phyloP scores from a whole-genome alignment of 2,113 vertebrate species.

The Cettia cetti region DNA sequence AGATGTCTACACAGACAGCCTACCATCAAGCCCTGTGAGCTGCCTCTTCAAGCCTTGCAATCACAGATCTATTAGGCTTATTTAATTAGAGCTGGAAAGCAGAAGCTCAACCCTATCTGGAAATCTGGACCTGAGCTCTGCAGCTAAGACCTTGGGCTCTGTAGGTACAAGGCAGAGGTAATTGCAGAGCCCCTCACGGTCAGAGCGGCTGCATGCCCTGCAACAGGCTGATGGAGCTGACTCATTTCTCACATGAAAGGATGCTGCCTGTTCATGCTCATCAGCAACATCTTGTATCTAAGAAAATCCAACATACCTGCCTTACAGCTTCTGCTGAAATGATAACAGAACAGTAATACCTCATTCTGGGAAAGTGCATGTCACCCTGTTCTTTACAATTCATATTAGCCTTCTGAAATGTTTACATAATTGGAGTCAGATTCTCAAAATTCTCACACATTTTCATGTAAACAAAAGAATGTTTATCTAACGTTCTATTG shows the following conservation, averaged over 20 bases:
- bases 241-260: neutral
- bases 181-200: neutral
- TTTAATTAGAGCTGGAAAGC: neutral
- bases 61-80: neutral
- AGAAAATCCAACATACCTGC: neutral
- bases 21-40: neutral
- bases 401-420: too few species aligned
- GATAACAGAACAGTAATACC: neutral
- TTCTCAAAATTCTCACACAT: too few species aligned
- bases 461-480: too few species aligned
- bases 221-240: neutral
- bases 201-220: neutral
- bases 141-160: neutral
- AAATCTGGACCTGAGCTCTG: neutral
- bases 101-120: neutral
- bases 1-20: neutral
- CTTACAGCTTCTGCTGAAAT: neutral
- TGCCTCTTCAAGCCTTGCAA: neutral
- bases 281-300: neutral
- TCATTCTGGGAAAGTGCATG: neutral
- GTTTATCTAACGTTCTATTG: too few species aligned
- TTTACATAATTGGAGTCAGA: too few species aligned
- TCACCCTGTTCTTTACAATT: too few species aligned
- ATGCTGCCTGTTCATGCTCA: neutral
- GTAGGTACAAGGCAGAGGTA: neutral